phyloP scores from a whole-genome alignment of 2,888 invertebrate species.

The Scelioninae gen. 1 region DNA sequence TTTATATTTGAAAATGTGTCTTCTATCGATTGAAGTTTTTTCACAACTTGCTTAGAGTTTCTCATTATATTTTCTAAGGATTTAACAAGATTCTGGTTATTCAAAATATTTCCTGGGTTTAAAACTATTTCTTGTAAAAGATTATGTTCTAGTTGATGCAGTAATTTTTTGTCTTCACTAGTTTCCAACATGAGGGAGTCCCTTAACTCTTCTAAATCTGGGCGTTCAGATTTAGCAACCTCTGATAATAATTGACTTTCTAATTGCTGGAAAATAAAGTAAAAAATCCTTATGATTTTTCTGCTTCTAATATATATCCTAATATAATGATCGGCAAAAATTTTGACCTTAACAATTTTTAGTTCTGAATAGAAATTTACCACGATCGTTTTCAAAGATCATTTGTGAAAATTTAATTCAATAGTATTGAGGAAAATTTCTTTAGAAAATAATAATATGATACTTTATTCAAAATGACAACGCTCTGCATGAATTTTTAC shows the following conservation, averaged over 20 bases:
- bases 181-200: conserved; percentile 93
- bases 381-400: too few relatives aligned
- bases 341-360: too few relatives aligned
- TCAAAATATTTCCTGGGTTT: conserved; percentile 96
- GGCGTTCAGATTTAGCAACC: conserved; percentile 93
- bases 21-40: conserved; percentile 91
- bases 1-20: conserved; percentile 93
- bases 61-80: conserved; percentile 95
- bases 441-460: too few relatives aligned
- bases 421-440: too few relatives aligned
- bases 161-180: conserved; percentile 92
- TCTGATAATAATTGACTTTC: conserved; percentile 96
- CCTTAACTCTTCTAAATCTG: conserved; percentile 94
- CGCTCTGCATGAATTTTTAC: too few relatives aligned
- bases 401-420: too few relatives aligned
- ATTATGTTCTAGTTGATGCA: conserved; percentile 94
- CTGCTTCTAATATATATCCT: too few relatives aligned
- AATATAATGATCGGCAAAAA: too few relatives aligned
- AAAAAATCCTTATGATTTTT: too few relatives aligned
- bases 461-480: too few relatives aligned
- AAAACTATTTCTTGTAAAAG: conserved; percentile 92
- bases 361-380: too few relatives aligned
- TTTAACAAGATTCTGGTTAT: conserved; percentile 93
- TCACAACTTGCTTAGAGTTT: conserved; percentile 91
- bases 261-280: conserved; percentile 87